phyloP scores from a whole-genome alignment of 2,113 vertebrate genomes.

The Paradoxurus hermaphroditus region DNA sequence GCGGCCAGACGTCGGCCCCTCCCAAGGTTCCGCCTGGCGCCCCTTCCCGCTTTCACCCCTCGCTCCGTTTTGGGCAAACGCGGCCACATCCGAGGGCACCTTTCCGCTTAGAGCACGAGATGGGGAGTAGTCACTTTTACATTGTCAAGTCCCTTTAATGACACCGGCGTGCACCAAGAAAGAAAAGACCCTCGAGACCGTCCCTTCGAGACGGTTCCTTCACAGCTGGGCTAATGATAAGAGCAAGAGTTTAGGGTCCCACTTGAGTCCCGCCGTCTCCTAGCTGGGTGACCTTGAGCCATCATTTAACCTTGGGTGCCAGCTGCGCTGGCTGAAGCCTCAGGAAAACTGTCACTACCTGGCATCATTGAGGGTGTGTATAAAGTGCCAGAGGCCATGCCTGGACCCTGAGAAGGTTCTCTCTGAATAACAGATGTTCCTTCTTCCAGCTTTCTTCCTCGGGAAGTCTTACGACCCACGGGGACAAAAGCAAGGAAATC shows the following conservation, averaged over 20 bases:
- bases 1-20: neutral
- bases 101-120: neutral
- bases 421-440: neutral
- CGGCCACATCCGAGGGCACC: neutral
- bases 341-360: accelerated
- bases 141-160: no score
- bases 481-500: no score
- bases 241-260: neutral
- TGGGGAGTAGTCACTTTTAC: neutral
- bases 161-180: neutral
- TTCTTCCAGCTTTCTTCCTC: neutral
- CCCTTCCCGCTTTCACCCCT: neutral
- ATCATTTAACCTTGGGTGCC: neutral
- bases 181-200: neutral
- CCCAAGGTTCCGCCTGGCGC: accelerated
- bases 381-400: neutral
- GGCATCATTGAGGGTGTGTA: accelerated
- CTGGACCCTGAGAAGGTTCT: neutral
- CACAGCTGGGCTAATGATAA: neutral
- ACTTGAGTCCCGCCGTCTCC: neutral
- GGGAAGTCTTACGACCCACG: accelerated
- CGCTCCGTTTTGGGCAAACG: neutral
- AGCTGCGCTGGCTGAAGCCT: accelerated
- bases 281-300: neutral
- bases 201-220: neutral